phyloP scores from a whole-genome alignment of 2,797 vertebrate genomes.

The Myotis daubentonii region DNA sequence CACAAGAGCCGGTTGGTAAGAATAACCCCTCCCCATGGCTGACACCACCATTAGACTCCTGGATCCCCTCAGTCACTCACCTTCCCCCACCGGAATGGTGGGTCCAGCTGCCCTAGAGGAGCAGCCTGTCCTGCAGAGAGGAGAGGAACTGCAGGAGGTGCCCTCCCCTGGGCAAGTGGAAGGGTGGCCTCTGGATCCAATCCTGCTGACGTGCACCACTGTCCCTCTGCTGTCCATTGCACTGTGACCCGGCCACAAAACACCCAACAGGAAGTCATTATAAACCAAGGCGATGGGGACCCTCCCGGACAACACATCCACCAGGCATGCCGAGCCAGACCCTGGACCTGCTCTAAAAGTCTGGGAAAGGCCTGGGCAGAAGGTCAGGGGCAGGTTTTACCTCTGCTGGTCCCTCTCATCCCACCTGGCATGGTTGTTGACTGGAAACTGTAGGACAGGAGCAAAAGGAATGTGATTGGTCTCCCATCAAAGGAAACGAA shows the following conservation, averaged over 20 bases:
- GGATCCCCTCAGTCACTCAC: too few relatives aligned
- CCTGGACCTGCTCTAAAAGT: not conserved
- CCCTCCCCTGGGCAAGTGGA: constrained; percentile 77
- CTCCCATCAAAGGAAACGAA: not conserved
- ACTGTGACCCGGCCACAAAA: not conserved
- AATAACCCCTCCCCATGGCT: rapidly evolving
- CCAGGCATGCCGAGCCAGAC: not conserved
- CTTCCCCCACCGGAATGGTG: too few relatives aligned
- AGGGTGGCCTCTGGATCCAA: constrained; percentile 96
- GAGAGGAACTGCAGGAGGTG: constrained; percentile 94
- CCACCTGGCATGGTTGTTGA: rapidly evolving
- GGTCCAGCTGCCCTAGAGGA: constrained; percentile 78
- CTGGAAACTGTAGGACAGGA: not conserved
- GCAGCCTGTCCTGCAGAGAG: constrained; percentile 96
- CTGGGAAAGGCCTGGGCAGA: not conserved
- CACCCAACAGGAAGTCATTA: constrained; percentile 2
- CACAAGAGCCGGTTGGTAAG: rapidly evolving
- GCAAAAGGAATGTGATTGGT: too few relatives aligned
- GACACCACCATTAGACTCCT: too few relatives aligned
- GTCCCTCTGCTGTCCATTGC: constrained; percentile 96
- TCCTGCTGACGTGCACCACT: constrained; percentile 98
- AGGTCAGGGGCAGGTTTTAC: not conserved
- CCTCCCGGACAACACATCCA: not conserved
- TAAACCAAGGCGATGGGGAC: rapidly evolving
- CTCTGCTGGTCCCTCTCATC: not conserved